Conservation (phyloP, 1,140 invertebrate genomes). For the Drosophila micromelanica region DNA sequence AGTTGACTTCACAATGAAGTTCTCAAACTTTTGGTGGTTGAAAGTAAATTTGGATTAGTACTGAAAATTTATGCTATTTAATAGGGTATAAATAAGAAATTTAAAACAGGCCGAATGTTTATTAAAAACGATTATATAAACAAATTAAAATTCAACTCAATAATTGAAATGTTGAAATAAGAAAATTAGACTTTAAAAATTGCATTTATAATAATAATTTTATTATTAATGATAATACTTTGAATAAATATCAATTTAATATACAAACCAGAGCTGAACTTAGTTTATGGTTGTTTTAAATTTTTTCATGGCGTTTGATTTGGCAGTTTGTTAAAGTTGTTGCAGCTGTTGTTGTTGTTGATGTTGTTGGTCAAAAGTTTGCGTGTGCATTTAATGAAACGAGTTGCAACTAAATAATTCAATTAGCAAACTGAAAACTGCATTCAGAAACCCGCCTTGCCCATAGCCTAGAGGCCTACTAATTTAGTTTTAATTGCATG, state of each 20-base stretch:
- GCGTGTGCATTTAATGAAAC: constrained; percentile 46
- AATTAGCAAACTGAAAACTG: constrained; percentile 66
- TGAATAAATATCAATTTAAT: too few relatives aligned
- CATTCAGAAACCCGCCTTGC: constrained; percentile 21
- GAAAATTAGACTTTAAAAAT: too few relatives aligned
- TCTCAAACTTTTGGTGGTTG: constrained; percentile 21
- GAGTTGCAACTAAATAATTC: constrained; percentile 74
- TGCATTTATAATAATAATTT: too few relatives aligned
- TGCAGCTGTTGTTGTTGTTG: constrained; percentile 14
- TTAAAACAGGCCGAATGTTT: too few relatives aligned
- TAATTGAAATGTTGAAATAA: too few relatives aligned
- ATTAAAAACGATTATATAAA: too few relatives aligned
- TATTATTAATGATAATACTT: too few relatives aligned
- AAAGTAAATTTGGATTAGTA: constrained; percentile 3
- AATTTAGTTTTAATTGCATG: constrained; percentile 82
- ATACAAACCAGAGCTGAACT: too few relatives aligned
- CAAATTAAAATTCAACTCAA: too few relatives aligned
- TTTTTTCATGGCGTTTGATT: constrained; percentile 46
- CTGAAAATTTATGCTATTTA: too few relatives aligned
- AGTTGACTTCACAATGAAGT: constrained; percentile 25
- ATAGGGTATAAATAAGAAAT: too few relatives aligned
- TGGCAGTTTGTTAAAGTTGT: constrained; percentile 16
- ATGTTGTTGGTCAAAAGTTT: constrained; percentile 36
- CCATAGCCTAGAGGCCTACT: constrained; percentile 72
- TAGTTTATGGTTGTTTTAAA: too few relatives aligned